These are phyloP conservation scores for Cariama cristata DNA, from an alignment of 2,113 vertebrate genomes.

Conservation along the genomic window DNA sequence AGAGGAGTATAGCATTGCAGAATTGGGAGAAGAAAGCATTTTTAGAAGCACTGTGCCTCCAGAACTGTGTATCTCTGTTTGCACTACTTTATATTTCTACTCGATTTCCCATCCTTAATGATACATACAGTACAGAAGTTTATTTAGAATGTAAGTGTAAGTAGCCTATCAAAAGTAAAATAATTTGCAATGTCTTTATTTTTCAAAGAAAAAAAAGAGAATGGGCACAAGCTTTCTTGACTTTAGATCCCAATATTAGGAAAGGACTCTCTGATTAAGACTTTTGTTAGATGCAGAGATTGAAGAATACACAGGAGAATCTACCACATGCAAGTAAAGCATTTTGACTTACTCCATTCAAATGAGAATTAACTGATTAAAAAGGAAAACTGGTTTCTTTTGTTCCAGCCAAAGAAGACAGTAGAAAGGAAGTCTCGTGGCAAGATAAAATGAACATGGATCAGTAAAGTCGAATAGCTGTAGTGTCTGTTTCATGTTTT, in stretches of 20 bases:
- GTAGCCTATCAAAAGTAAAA: background rate
- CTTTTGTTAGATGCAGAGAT: background rate
- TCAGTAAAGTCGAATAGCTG: constrained; percentile 51
- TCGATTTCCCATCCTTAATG: background rate
- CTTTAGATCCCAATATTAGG: background rate
- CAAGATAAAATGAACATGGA: constrained; percentile 69
- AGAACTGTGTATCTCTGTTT: background rate
- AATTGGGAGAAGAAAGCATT: background rate
- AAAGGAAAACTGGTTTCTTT: constrained; percentile 56
- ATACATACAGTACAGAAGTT: background rate
- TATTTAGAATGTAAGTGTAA: background rate
- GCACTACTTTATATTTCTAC: background rate
- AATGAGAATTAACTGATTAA: background rate
- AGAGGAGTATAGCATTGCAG: background rate
- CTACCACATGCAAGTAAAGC: background rate
- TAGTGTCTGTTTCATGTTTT: constrained; percentile 35
- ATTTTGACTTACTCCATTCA: background rate
- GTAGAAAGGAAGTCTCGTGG: constrained; percentile 63
- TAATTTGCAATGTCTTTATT: background rate
- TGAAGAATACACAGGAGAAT: background rate
- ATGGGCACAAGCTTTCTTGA: background rate
- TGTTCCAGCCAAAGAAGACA: constrained; percentile 76
- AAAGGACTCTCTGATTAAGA: background rate
- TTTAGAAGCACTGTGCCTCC: background rate
- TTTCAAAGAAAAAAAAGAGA: background rate